Base-by-base conservation (phyloP, 2,888 invertebrate genomes). In the Antheraea assamensis region DNA sequence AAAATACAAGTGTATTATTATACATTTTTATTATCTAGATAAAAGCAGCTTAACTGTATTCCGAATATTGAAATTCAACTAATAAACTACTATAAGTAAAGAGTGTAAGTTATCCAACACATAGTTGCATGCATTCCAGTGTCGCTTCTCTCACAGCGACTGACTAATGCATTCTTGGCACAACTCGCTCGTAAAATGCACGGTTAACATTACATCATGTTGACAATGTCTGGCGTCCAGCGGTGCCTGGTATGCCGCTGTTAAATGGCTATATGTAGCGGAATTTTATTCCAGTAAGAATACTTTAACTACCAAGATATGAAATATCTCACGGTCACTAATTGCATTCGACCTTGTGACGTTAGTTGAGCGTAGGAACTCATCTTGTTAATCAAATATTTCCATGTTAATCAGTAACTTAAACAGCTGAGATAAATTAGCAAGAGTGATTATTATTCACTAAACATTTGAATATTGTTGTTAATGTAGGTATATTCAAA, bases 1-100 rank as follows among this genome's bases (percentile, higher is more conserved):
- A n/a, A n/a, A n/a, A n/a, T n/a, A n/a, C 42, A 42, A 42, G 42
- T 42, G 10, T 42, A 42, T 42, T 42, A 42, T 42, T 42, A 42
- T 13, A 86, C 81, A 88, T 52, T 76, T 83, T 82, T 80, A 95
- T 7, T 49, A 19, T 19, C 49, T 15, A 49, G 17, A 49, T 42
- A 42, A 24, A 58, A 24, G 24, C n/a, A 58, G 1, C 27, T 27
- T 17, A 61, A 13, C 15, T 15, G 8, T 27, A 27, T 61, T 24
- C 24, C 2, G 13, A 61, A 13, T 61, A 27, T 61, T 61, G 3
- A 61, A 61, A 27, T 61, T 13, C 13, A 61, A 27, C 10, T 10
- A 24, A 13, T 24, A 61, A 61, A 55, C 21, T 8, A 21, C 21
- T 55, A 55, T 55, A 55, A 8, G 4, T 19, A 7, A 55, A 10